Percentiles rank a stretch among this genome's conserved stretches.
phyloP scores from a whole-genome alignment of 2,888 invertebrate genomes.

The Drosophila rubida region DNA sequence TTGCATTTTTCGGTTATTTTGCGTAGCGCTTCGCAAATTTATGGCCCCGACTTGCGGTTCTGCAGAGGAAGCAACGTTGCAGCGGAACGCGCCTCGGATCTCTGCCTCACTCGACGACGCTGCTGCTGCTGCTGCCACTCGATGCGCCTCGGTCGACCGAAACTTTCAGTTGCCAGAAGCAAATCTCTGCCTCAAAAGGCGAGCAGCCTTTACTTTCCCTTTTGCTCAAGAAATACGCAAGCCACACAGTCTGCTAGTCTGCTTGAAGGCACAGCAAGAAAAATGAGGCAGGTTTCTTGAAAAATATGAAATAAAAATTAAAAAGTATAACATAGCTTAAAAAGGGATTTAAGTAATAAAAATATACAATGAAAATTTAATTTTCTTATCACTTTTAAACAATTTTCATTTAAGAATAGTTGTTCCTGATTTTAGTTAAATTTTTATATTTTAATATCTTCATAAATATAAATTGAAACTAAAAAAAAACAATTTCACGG shows the following conservation, averaged over 20 bases:
- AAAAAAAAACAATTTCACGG: no score
- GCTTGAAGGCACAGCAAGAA: no score
- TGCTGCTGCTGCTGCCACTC: slow-evolving; percentile 38
- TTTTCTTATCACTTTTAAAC: no score
- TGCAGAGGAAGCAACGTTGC: slow-evolving; percentile 27
- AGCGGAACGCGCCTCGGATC: slow-evolving; percentile 8
- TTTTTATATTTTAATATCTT: no score
- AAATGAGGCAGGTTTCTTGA: no score
- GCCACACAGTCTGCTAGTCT: slow-evolving; percentile 5
- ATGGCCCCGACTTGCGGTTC: slow-evolving; percentile 65
- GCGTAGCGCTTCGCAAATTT: slow-evolving; percentile 67
- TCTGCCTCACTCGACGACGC: background rate
- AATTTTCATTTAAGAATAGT: no score
- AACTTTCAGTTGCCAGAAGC: slow-evolving; percentile 67
- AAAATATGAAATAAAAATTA: no score
- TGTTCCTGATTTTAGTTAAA: no score
- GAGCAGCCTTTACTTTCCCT: slow-evolving; percentile 48
- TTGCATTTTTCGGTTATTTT: slow-evolving; percentile 72
- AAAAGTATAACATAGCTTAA: no score
- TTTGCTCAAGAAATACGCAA: slow-evolving; percentile 53
- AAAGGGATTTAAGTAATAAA: no score
- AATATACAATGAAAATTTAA: no score
- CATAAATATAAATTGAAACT: no score
- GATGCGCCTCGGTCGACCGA: slow-evolving; percentile 39
- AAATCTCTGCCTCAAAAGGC: background rate